A percentile compares a stretch with the other conserved stretches of the same genome.
Conservation (phyloP, 2,113 vertebrate species). For the Dryoscopus gambensis region DNA sequence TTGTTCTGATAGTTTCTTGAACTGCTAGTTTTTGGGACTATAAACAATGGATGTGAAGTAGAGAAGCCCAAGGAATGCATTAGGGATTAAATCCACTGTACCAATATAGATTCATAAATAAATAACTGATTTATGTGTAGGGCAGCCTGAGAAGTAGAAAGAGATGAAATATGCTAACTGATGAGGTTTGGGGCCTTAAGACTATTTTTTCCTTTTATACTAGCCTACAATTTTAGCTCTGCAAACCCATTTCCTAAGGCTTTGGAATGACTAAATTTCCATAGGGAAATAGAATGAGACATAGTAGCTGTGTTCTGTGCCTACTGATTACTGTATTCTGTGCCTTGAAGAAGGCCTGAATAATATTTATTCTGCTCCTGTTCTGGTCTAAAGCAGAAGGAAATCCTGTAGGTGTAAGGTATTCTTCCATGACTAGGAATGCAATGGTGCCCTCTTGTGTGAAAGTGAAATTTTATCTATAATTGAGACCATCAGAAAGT, state of each 20-base stretch:
- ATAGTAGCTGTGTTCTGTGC: background rate
- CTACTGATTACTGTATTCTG: background rate
- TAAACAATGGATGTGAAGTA: background rate
- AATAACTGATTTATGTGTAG: background rate
- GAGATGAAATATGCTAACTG: background rate
- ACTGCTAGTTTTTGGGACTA: background rate
- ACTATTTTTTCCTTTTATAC: background rate
- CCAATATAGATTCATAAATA: background rate
- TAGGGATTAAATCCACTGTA: background rate
- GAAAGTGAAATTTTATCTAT: constrained; percentile 14
- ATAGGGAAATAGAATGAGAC: background rate
- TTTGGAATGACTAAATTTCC: background rate
- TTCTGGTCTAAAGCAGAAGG: background rate
- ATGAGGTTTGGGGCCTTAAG: background rate
- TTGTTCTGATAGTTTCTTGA: background rate
- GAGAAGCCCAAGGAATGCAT: background rate
- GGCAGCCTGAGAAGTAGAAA: background rate
- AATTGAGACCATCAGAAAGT: background rate
- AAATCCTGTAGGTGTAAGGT: background rate
- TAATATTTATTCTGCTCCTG: background rate
- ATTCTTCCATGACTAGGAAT: constrained; percentile 1
- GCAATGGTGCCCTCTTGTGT: constrained; percentile 62
- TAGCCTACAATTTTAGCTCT: background rate
- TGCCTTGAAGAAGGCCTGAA: background rate
- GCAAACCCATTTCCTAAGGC: background rate